Evolutionary conservation across 2,888 invertebrate species (phyloP), one percentile per base, ranked within the genome.

Genomic region (Tribolium freemani): DNA sequence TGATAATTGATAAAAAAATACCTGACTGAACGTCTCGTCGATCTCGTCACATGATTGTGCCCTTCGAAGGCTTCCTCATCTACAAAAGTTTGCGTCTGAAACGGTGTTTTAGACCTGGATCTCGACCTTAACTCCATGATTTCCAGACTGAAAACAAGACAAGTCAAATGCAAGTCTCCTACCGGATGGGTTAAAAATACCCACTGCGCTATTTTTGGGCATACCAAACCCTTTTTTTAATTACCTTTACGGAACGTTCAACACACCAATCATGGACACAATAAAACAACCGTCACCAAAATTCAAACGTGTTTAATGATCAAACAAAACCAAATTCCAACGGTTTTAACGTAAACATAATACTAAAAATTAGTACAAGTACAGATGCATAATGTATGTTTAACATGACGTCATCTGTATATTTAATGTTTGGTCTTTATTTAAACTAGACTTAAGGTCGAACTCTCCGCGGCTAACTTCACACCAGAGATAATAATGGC

Each of bases 81-180:
- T 83, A 91, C 90, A 80, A 90, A 88, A 79, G 86, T 88, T 68
- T 90, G 90, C 76, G 89, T 87, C 78, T 90, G 84, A 82, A 91
- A 91, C 75, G 93, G 92, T 80, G 93, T 92, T 83, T 90, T 91
- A 44, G 93, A 93, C 79, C 92, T 90, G 80, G 92, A 92, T 87
- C 92, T 90, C 85, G 91, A 90, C 86, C 92, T 87, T 84, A 91
- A 89, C 86, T 90, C 85, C 86, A 86, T 86, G 46, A 54, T 74
- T 51, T 72, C 76, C 74, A 77, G 45, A 70, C 66, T 68, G 63
- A 50, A 68, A 64, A 56, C 16, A 20, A 31, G 26, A 45, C 30
- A 60, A 31, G 63, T 53, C 9, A 50, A 72, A 46, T 53, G 20
- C n/a, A 58, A 10, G 67, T 70, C 73, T 46, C 73, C 73, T 61